A percentile compares a stretch with the other conserved stretches of the same genome.
These are phyloP conservation scores for Salvator merianae DNA, from an alignment of 2,113 vertebrate species.

Conservation along the genomic window DNA sequence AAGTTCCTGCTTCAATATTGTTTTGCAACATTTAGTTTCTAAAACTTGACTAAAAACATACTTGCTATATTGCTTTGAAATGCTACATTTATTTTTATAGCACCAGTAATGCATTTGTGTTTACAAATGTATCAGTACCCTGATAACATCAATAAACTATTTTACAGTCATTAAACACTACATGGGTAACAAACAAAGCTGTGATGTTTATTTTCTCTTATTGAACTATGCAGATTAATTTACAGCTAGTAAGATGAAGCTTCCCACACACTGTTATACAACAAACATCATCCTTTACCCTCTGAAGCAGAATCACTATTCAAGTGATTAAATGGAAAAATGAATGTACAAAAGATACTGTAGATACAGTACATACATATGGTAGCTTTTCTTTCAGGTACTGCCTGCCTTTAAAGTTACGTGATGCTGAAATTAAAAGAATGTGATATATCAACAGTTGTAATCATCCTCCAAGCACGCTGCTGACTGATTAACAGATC, in stretches of 20 bases:
- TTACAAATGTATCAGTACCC: slow-evolving; percentile 71
- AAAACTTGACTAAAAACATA: slow-evolving; percentile 66
- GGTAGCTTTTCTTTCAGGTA: neutral
- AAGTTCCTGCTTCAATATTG: slow-evolving; percentile 44
- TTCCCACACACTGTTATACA: slow-evolving; percentile 20
- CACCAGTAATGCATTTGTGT: slow-evolving; percentile 69
- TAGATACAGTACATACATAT: neutral
- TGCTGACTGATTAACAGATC: neutral
- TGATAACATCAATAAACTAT: slow-evolving; percentile 66
- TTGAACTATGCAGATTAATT: slow-evolving; percentile 52
- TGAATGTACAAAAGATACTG: neutral
- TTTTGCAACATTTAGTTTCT: slow-evolving; percentile 65
- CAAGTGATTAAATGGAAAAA: neutral
- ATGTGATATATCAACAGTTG: neutral
- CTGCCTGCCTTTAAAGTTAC: accelerated
- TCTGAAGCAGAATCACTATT: neutral
- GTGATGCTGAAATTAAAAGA: neutral
- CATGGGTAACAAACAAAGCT: slow-evolving; percentile 38
- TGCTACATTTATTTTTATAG: slow-evolving; percentile 77
- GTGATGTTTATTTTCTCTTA: slow-evolving; percentile 50
- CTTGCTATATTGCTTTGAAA: slow-evolving; percentile 66
- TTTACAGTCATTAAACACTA: slow-evolving; percentile 66
- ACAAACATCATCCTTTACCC: slow-evolving; percentile 8
- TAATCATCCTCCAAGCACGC: neutral
- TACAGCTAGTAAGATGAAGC: slow-evolving; percentile 48